Conservation (phyloP, 2,113 vertebrate genomes). For the Calonectris borealis region DNA sequence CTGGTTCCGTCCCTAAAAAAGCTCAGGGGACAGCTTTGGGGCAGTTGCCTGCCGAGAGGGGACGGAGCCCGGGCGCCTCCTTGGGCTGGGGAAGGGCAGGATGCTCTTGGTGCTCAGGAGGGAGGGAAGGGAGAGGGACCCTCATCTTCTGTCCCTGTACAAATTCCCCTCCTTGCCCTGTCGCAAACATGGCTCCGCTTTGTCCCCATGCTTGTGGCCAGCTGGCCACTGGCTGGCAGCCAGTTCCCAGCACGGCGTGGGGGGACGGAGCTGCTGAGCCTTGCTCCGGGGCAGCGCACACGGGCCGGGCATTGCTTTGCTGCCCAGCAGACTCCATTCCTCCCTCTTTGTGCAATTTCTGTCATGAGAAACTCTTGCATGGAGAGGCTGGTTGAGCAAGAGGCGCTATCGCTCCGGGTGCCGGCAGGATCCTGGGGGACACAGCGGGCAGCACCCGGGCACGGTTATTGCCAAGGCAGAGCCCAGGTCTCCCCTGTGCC, state of each 20-base stretch:
- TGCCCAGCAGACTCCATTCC: neutral
- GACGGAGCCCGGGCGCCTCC: rapidly evolving
- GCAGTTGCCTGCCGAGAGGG: neutral
- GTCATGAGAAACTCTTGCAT: neutral
- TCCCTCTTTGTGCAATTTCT: neutral
- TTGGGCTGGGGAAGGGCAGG: neutral
- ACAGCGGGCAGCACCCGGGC: neutral
- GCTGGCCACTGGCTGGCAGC: neutral
- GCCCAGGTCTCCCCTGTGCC: neutral
- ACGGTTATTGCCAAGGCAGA: neutral
- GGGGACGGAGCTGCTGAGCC: neutral
- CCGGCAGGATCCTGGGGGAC: neutral
- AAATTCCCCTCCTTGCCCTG: neutral
- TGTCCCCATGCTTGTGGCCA: neutral
- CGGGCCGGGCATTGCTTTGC: rapidly evolving
- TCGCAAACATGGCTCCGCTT: neutral
- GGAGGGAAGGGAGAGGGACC: neutral
- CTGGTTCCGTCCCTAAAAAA: neutral
- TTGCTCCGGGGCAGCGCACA: neutral
- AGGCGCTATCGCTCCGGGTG: rapidly evolving
- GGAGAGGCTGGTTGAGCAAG: neutral
- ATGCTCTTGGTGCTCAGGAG: neutral
- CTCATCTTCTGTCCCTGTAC: rapidly evolving
- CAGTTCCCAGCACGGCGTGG: rapidly evolving
- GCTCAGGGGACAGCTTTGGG: neutral